A percentile compares a stretch with the other conserved stretches of the same genome.
Conservation (phyloP, 2,797 vertebrate species). For the Danio tinwini region DNA sequence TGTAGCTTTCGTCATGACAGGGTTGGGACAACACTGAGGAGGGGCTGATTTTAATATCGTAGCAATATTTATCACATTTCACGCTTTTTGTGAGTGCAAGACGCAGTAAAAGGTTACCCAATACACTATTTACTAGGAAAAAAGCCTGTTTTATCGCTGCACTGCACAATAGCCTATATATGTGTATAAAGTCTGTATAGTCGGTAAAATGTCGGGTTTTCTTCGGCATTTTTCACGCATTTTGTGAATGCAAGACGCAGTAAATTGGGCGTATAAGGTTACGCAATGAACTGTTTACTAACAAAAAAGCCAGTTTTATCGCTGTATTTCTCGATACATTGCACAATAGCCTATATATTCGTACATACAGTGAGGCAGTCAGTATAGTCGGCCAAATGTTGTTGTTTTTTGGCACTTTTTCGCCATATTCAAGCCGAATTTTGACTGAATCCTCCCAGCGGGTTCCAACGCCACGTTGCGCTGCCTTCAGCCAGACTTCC, state of each 20-base stretch:
- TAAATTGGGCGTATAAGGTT: no score
- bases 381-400: no score
- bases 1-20: not conserved
- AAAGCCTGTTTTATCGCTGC: no score
- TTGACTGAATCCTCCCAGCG: not conserved
- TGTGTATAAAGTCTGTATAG: no score
- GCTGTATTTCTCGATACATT: not conserved
- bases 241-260: no score
- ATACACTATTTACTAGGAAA: no score
- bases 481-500: not conserved
- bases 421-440: not conserved
- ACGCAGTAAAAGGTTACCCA: no score
- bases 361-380: no score
- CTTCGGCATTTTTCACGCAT: no score
- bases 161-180: no score
- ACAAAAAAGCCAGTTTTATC: not conserved
- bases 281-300: not conserved
- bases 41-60: not conserved
- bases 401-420: no score
- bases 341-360: not conserved
- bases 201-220: no score
- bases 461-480: conserved; percentile 8
- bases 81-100: not conserved
- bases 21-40: conserved; percentile 2
- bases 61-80: not conserved